phyloP scores from a whole-genome alignment of 1,140 invertebrate genomes.

The Drosophila erecta region DNA sequence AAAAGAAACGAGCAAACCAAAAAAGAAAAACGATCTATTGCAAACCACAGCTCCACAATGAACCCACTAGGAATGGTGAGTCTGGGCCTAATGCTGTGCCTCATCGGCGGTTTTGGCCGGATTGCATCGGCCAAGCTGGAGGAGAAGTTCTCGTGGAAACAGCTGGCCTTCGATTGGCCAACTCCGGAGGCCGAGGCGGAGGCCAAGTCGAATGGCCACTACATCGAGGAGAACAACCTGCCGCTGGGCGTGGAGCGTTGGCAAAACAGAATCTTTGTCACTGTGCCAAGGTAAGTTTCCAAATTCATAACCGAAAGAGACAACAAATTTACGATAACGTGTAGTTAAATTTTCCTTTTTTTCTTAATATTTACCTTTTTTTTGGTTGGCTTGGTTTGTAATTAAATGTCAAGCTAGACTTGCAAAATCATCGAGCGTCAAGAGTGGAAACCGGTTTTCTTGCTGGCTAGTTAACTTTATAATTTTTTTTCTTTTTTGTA shows the following conservation, averaged over 20 bases:
- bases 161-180: constrained; percentile 89
- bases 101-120: constrained; percentile 46
- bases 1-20: not conserved
- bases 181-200: constrained; percentile 86
- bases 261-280: constrained; percentile 91
- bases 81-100: constrained; percentile 50
- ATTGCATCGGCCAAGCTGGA: constrained; percentile 83
- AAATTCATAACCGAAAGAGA: constrained; percentile 12
- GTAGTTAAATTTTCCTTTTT: constrained; percentile 26
- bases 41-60: constrained; percentile 28
- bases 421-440: constrained; percentile 58
- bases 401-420: constrained; percentile 62
- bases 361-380: constrained; percentile 26
- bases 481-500: constrained; percentile 30
- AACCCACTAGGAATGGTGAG: constrained; percentile 37
- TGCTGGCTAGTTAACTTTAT: constrained; percentile 27
- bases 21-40: not conserved
- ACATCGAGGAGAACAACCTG: constrained; percentile 89
- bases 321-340: constrained; percentile 8
- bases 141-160: constrained; percentile 88
- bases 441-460: constrained; percentile 62
- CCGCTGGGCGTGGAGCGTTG: constrained; percentile 90
- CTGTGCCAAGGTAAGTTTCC: constrained; percentile 87
- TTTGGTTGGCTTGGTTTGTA: constrained; percentile 29
- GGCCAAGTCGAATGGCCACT: constrained; percentile 87